phyloP scores from a whole-genome alignment of 2,113 vertebrate genomes.

The Rousettus leschenaultii region DNA sequence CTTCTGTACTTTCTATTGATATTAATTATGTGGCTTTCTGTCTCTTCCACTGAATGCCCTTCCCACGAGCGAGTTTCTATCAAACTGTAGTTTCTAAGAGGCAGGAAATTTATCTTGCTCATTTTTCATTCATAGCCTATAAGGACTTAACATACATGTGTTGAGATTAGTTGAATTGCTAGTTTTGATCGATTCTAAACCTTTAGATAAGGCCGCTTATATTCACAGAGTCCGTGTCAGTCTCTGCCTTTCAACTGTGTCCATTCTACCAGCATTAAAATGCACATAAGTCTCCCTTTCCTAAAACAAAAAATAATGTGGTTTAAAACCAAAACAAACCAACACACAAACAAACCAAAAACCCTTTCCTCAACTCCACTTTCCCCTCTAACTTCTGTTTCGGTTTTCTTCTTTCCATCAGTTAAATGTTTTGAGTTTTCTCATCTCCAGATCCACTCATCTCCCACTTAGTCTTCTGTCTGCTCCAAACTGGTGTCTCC shows the following conservation, averaged over 20 bases:
- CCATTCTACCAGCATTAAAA: not conserved
- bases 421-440: constrained; percentile 27
- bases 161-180: not conserved
- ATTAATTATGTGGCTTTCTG: not conserved
- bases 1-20: not conserved
- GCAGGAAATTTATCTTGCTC: not conserved
- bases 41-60: not conserved
- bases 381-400: not conserved
- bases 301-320: not conserved
- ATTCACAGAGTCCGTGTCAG: not conserved
- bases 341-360: not conserved
- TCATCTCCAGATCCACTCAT: not conserved
- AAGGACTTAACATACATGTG: not conserved
- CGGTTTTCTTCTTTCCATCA: not conserved
- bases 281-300: not conserved
- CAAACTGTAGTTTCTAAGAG: not conserved
- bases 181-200: not conserved
- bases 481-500: constrained; percentile 36
- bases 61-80: not conserved
- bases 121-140: not conserved
- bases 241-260: not conserved
- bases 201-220: not conserved
- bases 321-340: not conserved
- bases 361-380: not conserved
- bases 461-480: constrained; percentile 16